Evolutionary conservation across 1,140 invertebrate genomes (phyloP), one percentile per base, ranked within the genome.

Genomic region (Drosophila murphyi): DNA sequence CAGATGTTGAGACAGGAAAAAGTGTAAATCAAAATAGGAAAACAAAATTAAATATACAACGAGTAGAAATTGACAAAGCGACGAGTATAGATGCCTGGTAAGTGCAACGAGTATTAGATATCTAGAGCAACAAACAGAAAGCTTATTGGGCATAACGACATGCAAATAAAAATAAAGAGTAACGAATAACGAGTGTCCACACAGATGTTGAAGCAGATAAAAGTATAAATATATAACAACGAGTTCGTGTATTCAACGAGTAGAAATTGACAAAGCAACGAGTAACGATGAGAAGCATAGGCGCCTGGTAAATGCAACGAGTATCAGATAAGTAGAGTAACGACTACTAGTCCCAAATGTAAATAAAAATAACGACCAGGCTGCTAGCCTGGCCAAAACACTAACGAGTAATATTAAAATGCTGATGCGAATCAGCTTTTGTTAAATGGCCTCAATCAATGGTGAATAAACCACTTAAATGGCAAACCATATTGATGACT

Each of bases 391-490:
- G 12, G 12, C 12, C 12, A 12, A 12, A 20, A 20, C 20, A 20
- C 20, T 8, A 39, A 39, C 37, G 37, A 39, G 37, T 39, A 39
- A 8, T 20, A 20, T 20, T 20, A 12, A 43, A 43, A 43, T 12
- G 3, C 41, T 43, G 6, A 50, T 32, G 29, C n/a, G 48, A 32
- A 35, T 0, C 51, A 52, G 31, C 20, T 50, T 52, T 3, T 43
- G 39, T n/a, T 35, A n/a, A 52, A 52, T 52, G 51, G 34, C n/a
- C 31, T 35, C n/a, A 52, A 52, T 52, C n/a, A 52, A 52, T 34
- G n/a, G 31, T 35, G 32, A 34, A 12, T 52, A 35, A 52, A 32
- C 51, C 51, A 35, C 51, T 35, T 7, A 52, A 52, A 34, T 0
- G 51, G 32, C 51, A 35, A 32, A 32, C 31, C 31, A 32, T 34